Percentiles rank a stretch among this genome's conserved stretches.
Conservation (phyloP, 2,113 vertebrate genomes). For the Gadus chalcogrammus region DNA sequence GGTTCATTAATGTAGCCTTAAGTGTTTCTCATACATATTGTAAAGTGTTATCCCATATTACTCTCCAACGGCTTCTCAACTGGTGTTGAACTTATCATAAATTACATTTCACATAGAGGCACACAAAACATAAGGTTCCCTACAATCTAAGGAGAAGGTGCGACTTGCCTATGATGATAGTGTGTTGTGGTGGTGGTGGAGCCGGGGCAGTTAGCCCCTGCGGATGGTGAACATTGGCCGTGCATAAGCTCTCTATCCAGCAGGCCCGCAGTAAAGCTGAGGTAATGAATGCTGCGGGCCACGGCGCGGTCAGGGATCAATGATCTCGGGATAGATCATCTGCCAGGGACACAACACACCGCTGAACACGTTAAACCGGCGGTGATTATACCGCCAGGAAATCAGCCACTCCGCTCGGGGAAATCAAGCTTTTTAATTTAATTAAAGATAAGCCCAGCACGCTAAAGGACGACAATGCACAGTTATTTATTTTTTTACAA, state of each 20-base stretch:
- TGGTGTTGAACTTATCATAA: too few relatives aligned
- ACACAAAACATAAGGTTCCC: too few relatives aligned
- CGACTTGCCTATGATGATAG: too few relatives aligned
- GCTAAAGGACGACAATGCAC: constrained; percentile 25
- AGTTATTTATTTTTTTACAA: constrained; percentile 51
- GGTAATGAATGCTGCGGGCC: constrained; percentile 30
- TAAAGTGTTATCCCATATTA: too few relatives aligned
- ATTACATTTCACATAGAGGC: too few relatives aligned
- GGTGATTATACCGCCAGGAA: constrained; percentile 63
- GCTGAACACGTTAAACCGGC: constrained; percentile 32
- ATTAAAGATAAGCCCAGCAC: constrained; percentile 60
- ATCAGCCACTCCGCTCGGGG: constrained; percentile 51
- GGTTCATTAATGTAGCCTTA: too few relatives aligned
- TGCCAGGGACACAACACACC: constrained; percentile 47
- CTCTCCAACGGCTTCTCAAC: too few relatives aligned
- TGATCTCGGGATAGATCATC: constrained; percentile 52
- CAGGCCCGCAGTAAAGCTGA: constrained; percentile 15
- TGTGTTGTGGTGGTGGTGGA: too few relatives aligned
- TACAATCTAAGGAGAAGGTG: too few relatives aligned
- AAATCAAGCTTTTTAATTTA: constrained; percentile 68
- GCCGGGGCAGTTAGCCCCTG: too few relatives aligned
- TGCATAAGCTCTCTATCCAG: constrained; percentile 3
- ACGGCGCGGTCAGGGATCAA: constrained; percentile 50
- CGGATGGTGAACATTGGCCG: constrained; percentile 5
- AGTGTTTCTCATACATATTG: too few relatives aligned